Conservation (phyloP, 2,113 vertebrate species). For the Nesogale talazaci region DNA sequence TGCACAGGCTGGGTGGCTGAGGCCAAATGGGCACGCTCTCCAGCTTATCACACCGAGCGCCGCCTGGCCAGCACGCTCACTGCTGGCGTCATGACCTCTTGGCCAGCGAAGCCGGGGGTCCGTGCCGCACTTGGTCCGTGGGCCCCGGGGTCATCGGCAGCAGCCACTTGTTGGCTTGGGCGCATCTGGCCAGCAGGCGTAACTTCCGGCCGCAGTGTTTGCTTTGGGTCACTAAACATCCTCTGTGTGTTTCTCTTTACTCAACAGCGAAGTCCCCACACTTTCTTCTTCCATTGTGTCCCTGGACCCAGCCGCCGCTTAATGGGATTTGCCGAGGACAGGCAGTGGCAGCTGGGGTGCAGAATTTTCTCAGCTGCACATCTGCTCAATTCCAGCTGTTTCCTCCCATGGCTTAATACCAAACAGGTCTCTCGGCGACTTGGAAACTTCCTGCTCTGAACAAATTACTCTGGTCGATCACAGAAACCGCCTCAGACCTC, state of each 20-base stretch:
- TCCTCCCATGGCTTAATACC: conserved; percentile 68
- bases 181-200: background rate
- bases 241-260: background rate
- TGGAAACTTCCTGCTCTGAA: conserved; percentile 71
- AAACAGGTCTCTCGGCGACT: conserved; percentile 62
- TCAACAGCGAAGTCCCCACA: background rate
- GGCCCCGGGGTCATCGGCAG: background rate
- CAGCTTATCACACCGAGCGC: background rate
- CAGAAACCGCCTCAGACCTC: conserved; percentile 3
- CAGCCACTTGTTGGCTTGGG: background rate
- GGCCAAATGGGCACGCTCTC: background rate
- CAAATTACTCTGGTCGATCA: conserved; percentile 44
- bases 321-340: conserved; percentile 68
- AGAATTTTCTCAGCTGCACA: conserved; percentile 74
- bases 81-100: background rate
- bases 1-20: background rate
- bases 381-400: conserved; percentile 81
- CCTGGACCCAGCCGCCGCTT: conserved; percentile 58
- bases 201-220: background rate
- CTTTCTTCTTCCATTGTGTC: conserved; percentile 26
- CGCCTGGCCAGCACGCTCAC: background rate
- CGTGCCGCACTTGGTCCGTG: rapidly evolving
- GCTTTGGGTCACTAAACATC: background rate
- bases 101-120: background rate
- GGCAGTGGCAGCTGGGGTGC: conserved; percentile 74